Percentiles rank a stretch among this genome's conserved stretches.
phyloP scores from a whole-genome alignment of 2,113 vertebrate genomes.

The Dipodomys spectabilis region DNA sequence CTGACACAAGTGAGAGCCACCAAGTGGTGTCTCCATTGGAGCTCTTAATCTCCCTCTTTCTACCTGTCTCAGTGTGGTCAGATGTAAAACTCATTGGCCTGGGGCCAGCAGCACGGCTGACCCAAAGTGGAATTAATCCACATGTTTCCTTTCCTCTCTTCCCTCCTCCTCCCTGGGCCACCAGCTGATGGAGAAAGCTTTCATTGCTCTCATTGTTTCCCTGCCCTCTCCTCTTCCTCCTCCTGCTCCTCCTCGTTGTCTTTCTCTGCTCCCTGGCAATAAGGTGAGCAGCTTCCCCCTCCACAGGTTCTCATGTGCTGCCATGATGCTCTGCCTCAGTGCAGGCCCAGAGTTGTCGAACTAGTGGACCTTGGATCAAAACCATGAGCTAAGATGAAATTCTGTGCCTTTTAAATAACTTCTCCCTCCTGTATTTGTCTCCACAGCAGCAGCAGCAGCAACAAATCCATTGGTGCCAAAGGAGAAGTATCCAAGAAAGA shows the following conservation, averaged over 20 bases:
- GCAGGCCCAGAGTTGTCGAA: no score
- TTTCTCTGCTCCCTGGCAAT: no score
- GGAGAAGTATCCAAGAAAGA: background rate
- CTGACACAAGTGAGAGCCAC: constrained; percentile 72
- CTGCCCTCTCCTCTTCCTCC: background rate
- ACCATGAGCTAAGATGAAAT: no score
- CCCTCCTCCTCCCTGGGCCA: constrained; percentile 73
- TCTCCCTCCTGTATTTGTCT: no score
- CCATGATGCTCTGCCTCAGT: no score
- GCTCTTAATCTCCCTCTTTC: constrained; percentile 74
- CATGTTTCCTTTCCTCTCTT: background rate
- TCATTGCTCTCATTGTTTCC: constrained; percentile 57
- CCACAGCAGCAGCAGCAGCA: no score
- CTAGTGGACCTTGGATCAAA: no score
- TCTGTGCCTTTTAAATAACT: no score
- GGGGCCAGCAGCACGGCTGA: constrained; percentile 73
- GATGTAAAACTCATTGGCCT: constrained; percentile 54
- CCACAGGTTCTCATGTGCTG: no score
- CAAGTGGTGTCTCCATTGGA: constrained; percentile 46
- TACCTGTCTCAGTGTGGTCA: constrained; percentile 68
- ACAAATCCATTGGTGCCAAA: no score
- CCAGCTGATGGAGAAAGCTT: constrained; percentile 82
- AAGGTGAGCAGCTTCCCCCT: no score
- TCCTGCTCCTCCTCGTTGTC: background rate
- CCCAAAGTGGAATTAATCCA: constrained; percentile 72